Conservation (phyloP, 2,888 invertebrate genomes). For the Synanthedon vespiformis region DNA sequence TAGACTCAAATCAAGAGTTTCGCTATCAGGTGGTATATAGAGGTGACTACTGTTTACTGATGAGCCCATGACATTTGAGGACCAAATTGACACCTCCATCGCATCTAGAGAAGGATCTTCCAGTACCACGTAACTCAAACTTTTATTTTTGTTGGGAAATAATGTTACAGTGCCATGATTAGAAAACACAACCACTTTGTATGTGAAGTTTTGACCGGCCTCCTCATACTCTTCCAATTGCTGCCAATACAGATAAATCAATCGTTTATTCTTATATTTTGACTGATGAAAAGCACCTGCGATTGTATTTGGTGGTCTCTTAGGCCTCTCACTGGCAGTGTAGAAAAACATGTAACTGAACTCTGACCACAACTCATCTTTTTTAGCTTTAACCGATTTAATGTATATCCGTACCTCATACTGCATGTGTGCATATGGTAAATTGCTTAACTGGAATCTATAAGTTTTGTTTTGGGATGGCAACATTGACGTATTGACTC, state of each 20-base stretch:
- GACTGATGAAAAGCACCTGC: constrained; percentile 80
- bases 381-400: constrained; percentile 63
- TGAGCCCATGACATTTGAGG: constrained; percentile 72
- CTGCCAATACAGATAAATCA: constrained; percentile 84
- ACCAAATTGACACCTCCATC: constrained; percentile 68
- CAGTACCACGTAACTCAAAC: constrained; percentile 73
- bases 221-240: constrained; percentile 75
- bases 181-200: constrained; percentile 64
- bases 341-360: constrained; percentile 71
- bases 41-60: constrained; percentile 70
- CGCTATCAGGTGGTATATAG: constrained; percentile 69
- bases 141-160: constrained; percentile 63
- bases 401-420: constrained; percentile 81
- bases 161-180: constrained; percentile 30
- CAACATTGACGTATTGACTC: constrained; percentile 39
- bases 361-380: constrained; percentile 78
- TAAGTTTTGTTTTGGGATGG: constrained; percentile 44
- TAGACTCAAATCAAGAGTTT: constrained; percentile 53
- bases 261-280: constrained; percentile 61
- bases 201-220: constrained; percentile 81
- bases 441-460: constrained; percentile 55
- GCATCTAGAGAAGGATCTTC: constrained; percentile 53
- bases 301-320: constrained; percentile 76
- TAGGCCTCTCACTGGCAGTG: constrained; percentile 73
- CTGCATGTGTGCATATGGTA: constrained; percentile 75